Base-by-base conservation (phyloP, 1,140 invertebrate genomes). In the Pseudomyrmex concolor region DNA sequence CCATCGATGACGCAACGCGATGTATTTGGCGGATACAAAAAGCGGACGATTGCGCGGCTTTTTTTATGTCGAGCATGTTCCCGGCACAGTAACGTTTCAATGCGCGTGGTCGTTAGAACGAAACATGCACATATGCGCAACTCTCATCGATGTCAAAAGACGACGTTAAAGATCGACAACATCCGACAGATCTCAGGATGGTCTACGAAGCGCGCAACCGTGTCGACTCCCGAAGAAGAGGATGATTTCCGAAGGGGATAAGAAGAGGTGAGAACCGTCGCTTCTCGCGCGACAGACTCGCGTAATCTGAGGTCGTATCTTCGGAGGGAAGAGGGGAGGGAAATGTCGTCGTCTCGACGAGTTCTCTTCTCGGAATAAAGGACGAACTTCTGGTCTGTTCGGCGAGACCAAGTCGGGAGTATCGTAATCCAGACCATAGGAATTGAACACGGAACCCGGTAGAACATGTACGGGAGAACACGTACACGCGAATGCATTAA, bases 361-460 rank as follows among this genome's bases (percentile, higher is more conserved):
- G 74, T 59, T 78, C 66, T 70, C 54, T 13, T 50, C 54, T 25
- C 43, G 76, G n/a, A 60, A 80, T 80, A 59, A 64, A 70, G 76
- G 43, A 3, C 45, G 25, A 77, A 71, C 66, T 80, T 60, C 66
- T 59, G 66, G 22, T 4, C 51, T 59, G 54, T 25, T n/a, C 64
- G 9, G 66, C 2, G 19, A 5, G 34, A 15, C 15, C 15, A 7
- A 51, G 3, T 51, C 9, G 50, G 43, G 15, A 50, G 43, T 78
- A 70, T 59, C 76, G 64, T 60, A 71, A 71, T 80, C 76, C 54
- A 4, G 19, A n/a, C 43, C 54, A 45, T 50, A 2, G 5, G 12
- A 55, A 9, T n/a, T 63, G 73, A 9, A 48, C 19, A 57, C 19
- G 64, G 25, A 77, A 22, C 15, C 45, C 25, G 25, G 25, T 25